These are phyloP conservation scores for Clarias pachynema DNA, from an alignment of 2,797 vertebrate species.

Conservation along the genomic window DNA sequence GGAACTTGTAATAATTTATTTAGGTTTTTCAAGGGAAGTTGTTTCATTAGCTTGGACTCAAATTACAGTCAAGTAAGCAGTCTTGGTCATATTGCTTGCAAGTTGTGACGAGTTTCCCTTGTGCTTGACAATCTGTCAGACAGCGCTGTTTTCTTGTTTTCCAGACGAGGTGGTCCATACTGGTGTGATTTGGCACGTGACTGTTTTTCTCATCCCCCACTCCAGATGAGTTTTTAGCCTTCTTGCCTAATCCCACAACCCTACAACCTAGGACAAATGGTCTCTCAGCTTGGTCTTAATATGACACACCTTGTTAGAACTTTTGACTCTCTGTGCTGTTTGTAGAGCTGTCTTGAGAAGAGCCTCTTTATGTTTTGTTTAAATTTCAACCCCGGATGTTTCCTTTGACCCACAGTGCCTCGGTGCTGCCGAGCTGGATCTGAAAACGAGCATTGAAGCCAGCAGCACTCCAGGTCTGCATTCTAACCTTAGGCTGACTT, in stretches of 20 bases:
- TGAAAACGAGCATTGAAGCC: slow-evolving; percentile 36
- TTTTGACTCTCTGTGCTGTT: slow-evolving; percentile 20
- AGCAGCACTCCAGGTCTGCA: slow-evolving; percentile 25
- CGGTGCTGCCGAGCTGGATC: slow-evolving; percentile 27
- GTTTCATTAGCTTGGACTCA: not conserved
- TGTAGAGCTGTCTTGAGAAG: slow-evolving; percentile 33
- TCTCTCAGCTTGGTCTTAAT: slow-evolving; percentile 11
- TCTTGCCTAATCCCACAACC: slow-evolving; percentile 15
- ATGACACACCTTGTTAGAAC: slow-evolving; percentile 32
- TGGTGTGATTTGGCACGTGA: slow-evolving; percentile 15
- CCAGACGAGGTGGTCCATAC: slow-evolving; percentile 9
- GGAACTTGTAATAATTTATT: not conserved
- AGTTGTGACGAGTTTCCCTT: not conserved
- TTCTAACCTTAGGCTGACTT: slow-evolving; percentile 33
- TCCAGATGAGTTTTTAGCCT: slow-evolving; percentile 18
- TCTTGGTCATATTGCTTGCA: not conserved
- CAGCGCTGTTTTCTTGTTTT: not conserved
- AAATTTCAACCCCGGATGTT: slow-evolving; percentile 35
- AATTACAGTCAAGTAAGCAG: not conserved
- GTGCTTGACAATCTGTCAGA: not conserved
- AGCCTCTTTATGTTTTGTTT: slow-evolving; percentile 34
- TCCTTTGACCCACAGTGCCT: slow-evolving; percentile 43
- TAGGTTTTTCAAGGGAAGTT: too few relatives aligned
- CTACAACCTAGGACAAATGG: slow-evolving; percentile 41
- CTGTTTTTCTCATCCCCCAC: slow-evolving; percentile 26